Percentiles rank a stretch among this genome's conserved stretches.
These are phyloP conservation scores for Tachycineta bicolor DNA, from an alignment of 2,113 vertebrate genomes.

Conservation along the genomic window DNA sequence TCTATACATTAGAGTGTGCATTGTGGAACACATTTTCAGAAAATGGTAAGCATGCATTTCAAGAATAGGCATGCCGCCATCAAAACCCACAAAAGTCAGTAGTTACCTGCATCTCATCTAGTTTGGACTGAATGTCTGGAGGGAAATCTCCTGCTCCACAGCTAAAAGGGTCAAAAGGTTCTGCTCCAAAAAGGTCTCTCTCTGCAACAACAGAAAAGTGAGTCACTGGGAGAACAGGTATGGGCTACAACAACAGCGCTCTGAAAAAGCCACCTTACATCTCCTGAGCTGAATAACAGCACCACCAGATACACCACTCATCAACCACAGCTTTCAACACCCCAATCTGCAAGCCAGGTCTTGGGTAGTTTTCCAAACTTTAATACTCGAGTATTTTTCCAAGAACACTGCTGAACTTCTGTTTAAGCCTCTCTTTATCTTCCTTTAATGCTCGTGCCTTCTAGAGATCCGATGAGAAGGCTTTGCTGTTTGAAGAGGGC, in stretches of 20 bases:
- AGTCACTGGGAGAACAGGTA: background rate
- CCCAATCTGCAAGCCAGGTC: background rate
- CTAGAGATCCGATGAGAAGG: fast-evolving
- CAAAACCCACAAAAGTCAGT: background rate
- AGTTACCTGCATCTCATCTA: slow-evolving; percentile 99
- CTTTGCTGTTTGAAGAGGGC: background rate
- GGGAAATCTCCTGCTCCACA: slow-evolving; percentile 93
- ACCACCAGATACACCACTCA: background rate
- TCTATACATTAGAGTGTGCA: background rate
- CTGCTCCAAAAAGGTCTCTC: slow-evolving; percentile 95
- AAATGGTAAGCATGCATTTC: background rate
- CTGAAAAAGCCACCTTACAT: background rate
- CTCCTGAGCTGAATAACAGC: background rate
- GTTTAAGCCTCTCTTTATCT: background rate
- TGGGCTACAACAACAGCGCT: fast-evolving
- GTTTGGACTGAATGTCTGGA: slow-evolving; percentile 95
- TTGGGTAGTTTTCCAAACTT: background rate
- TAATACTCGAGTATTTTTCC: background rate
- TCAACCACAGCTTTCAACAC: background rate
- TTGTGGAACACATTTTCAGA: background rate
- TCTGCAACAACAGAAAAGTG: slow-evolving; percentile 77
- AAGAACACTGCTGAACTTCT: background rate
- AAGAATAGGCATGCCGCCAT: background rate
- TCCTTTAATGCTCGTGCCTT: background rate
- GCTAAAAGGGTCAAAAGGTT: slow-evolving; percentile 97